A percentile compares a stretch with the other conserved stretches of the same genome.
phyloP scores from a whole-genome alignment of 2,113 vertebrate species.

The Eira barbara region DNA sequence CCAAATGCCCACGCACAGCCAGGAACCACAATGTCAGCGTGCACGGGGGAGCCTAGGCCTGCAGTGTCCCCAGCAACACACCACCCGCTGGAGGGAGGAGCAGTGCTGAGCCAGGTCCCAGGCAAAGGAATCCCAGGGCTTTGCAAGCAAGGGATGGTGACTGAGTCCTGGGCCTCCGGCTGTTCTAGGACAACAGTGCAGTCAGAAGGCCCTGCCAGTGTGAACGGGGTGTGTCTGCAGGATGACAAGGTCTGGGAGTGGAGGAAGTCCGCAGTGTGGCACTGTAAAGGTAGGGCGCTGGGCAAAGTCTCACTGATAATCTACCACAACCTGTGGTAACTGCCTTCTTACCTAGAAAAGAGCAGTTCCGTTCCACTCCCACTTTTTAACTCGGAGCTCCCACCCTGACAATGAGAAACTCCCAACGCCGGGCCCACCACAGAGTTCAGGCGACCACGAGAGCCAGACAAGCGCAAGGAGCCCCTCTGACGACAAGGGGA shows the following conservation, averaged over 20 bases:
- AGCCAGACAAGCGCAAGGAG: no score
- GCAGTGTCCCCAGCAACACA: not conserved
- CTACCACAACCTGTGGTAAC: not conserved
- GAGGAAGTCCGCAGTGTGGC: no score
- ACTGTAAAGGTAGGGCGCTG: not conserved
- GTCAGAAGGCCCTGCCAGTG: accelerated
- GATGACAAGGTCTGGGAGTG: no score
- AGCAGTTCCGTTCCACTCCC: not conserved
- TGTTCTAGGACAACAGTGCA: not conserved
- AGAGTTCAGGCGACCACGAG: no score
- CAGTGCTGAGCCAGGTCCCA: not conserved
- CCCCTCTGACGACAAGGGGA: not conserved
- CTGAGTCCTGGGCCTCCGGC: not conserved
- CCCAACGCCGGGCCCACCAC: accelerated
- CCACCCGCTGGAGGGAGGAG: not conserved
- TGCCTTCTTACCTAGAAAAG: not conserved
- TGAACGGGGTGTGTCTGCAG: not conserved
- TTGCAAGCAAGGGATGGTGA: not conserved
- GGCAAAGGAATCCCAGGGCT: not conserved
- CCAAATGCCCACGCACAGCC: not conserved
- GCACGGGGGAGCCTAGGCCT: not conserved
- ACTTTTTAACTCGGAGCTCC: not conserved
- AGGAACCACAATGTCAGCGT: not conserved
- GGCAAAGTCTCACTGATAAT: no score
- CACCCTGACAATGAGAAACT: not conserved